Base-by-base conservation (phyloP, 2,113 vertebrate species). In the Cebus imitator region DNA sequence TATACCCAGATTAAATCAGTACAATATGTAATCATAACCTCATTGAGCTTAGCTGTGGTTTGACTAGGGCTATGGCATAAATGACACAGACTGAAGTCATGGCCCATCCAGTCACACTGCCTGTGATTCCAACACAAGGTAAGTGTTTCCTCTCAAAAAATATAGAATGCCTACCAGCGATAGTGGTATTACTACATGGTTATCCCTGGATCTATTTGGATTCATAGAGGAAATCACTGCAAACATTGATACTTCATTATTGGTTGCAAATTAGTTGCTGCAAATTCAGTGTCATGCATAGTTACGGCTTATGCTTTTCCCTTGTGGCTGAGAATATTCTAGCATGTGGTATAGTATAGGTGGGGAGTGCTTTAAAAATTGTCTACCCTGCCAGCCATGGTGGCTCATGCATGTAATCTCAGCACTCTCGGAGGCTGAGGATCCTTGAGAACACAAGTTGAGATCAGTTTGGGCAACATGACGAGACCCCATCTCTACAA, bases 301-400 rank as follows among this genome's bases (percentile, higher is more conserved):
- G 48, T 81, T 5, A 20, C 40, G 58, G 55, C 52, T 68, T 91
- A 86, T 70, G 37, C 7, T 72, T 37, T 90, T 48, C 20, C 70
- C 32, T 43, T 78, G 20, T 86, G n/a, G 40, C 85, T 87, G 50
- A 85, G 88, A 81, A 55, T 87, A 76, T 94, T 95, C 50, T 66
- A 81, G 50, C 23, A 86, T 82, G 32, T 93, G 55, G 32, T 17
- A 27, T 57, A 55, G 8, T 35, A 20, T 57, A 61, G 8, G 18
- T 89, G 40, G 48, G 10, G 30, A 82, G 55, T 70, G 45, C 55
- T 79, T 94, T 91, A 14, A 40, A 64, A 30, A 20, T 21, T 87
- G 23, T 87, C 57, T 5, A 23, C 66, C 61, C 61, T 64, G 27
- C 61, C 61, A 64, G 61, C 61, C 27, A 30, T 64, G 61, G 27